Evolutionary conservation across 2,113 vertebrate genomes (phyloP), one percentile per base, ranked within the genome.

Genomic region (Callorhinus ursinus): DNA sequence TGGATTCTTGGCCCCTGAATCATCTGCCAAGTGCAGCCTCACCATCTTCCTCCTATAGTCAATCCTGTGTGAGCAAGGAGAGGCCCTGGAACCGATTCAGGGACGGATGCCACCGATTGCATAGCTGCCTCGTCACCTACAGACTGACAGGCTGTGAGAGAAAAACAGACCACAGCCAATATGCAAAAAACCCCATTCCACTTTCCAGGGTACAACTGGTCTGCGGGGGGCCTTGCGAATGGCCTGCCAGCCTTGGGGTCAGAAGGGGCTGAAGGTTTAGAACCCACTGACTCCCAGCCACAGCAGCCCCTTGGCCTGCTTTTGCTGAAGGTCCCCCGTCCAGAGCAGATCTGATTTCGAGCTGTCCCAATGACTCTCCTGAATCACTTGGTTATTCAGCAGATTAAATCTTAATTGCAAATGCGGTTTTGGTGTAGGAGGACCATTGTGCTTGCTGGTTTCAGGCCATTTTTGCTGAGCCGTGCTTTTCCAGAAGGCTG

Each of bases 361-460:
- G 46, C 85, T 7, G 28, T 89, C 28, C 57, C 5, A 57, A 4
- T n/a, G 51, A 98, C 1, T 97, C 98, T 96, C 26, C 39, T 11
- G 24, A 98, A 96, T 96, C 5, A 1, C 24, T 97, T 89, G 61
- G 92, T 93, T 98, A 97, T 98, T 98, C 96, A 94, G 55, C 88
- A 94, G 61, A 95, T 98, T 95, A 95, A 97, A 96, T 97, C 98
- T 97, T 97, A 98, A 98, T 98, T 96, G 97, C 93, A 96, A 93
- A 90, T 79, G 13, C 22, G 71, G 93, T 80, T 97, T 97, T 63
- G 71, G 63, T 36, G 95, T 92, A 86, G 67, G 95, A 96, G 88
- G 57, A 19, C 93, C 88, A 92, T 92, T 46, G 96, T 81, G 95
- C 97, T 87, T 79, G 97, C 74, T 96, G 82, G 96, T 96, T 80